Evolutionary conservation across 1,140 invertebrate genomes (phyloP).

Genomic region (Ceratosolen fusciceps): DNA sequence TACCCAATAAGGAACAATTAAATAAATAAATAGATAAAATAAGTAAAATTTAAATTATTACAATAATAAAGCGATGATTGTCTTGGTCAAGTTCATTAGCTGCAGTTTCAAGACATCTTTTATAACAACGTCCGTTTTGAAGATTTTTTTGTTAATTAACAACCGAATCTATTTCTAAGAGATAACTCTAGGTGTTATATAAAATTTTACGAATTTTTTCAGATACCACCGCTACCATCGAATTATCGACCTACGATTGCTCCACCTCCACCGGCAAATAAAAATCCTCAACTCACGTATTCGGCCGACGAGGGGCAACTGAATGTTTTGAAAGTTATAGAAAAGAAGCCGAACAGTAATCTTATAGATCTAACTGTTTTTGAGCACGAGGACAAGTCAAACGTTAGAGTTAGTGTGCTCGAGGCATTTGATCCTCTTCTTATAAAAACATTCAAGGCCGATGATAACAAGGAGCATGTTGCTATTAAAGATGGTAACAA

Average conservation of each 20-base stretch:
- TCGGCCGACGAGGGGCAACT: constrained; percentile 63
- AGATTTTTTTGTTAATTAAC: neutral
- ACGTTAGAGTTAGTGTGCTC: constrained; percentile 83
- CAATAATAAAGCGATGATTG: no score
- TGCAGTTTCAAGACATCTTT: no score
- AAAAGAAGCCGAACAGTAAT: constrained; percentile 73
- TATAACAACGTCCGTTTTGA: neutral
- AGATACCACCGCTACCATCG: constrained; percentile 69
- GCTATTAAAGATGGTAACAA: constrained; percentile 50
- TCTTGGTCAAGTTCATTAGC: no score
- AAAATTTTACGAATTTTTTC: constrained; percentile 42
- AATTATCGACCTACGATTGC: constrained; percentile 64
- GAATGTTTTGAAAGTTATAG: constrained; percentile 69
- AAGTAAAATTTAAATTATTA: no score
- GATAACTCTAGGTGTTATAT: neutral
- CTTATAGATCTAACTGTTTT: constrained; percentile 73
- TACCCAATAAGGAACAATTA: no score
- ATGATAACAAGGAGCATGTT: constrained; percentile 57
- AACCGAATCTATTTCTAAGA: neutral
- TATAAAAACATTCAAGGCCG: constrained; percentile 72
- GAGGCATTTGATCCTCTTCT: constrained; percentile 88
- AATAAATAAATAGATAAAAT: no score
- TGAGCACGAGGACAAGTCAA: constrained; percentile 72
- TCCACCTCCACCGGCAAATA: constrained; percentile 52
- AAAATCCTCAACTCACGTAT: constrained; percentile 54